Evolutionary conservation across 1,140 invertebrate genomes (phyloP), one percentile per base, ranked within the genome.

Genomic region (Theocolax elegans): DNA sequence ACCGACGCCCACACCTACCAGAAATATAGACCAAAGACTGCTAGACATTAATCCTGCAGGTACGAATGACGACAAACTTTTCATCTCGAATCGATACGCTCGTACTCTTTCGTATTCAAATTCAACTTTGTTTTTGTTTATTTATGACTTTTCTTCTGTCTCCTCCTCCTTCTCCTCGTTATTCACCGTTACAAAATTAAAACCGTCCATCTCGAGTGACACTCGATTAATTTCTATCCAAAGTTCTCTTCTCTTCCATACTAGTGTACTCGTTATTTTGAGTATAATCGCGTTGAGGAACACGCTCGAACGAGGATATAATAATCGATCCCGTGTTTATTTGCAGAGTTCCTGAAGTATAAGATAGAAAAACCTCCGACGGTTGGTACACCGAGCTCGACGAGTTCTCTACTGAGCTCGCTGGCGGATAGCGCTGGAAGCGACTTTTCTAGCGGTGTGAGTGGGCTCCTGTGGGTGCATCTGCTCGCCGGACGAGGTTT

Each of bases 401-500:
- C 85, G 6, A 86, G 83, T 64, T 85, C 84, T 27, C 74, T 86
- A 35, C 71, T 86, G 73, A 85, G 82, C 69, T 83, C 85, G 13
- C 77, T 86, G 15, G 83, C 82, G 29, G 81, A 85, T 23, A 72
- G 69, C 64, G 75, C 78, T 12, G 78, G 81, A 10, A 79, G 87
- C 77, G 75, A 86, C 81, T 72, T 87, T 79, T 83, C 88, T 23
- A 88, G 88, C 59, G 92, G 94, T 1, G 90, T 96, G 29, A 96
- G 95, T 69, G 96, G 96, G 7, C 90, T 97, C 85, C 86, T 97
- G 1, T 95, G 94, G 92, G 92, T 97, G 7, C 95, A 97, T 82
- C 86, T 98, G 40, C 86, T 97, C 25, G 95, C 95, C 3, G 96
- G 95, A 3, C 90, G 95, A 67, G 95, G 95, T 19, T 87, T 97